Conservation (phyloP, 1,140 invertebrate species). For the Anastatus disparis region DNA sequence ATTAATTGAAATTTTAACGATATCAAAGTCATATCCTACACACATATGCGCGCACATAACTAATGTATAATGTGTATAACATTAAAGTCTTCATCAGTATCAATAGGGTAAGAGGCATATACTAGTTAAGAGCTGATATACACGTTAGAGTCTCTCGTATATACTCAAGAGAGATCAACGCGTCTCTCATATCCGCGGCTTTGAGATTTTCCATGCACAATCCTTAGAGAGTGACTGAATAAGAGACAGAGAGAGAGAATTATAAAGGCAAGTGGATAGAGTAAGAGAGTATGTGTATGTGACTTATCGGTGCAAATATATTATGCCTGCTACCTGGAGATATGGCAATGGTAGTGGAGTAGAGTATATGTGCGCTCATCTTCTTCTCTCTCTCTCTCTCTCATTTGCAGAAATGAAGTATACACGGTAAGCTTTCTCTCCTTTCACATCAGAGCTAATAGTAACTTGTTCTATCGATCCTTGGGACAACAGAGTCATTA, state of each 20-base stretch:
- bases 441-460: background rate
- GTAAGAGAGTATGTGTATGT: too few species aligned
- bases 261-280: too few species aligned
- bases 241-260: too few species aligned
- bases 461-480: conserved; percentile 47
- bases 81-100: conserved; percentile 5
- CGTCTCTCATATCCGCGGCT: background rate
- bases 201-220: too few species aligned
- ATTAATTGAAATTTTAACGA: too few species aligned
- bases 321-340: conserved; percentile 12
- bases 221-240: too few species aligned
- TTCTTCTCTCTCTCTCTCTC: too few species aligned
- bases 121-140: conserved; percentile 16
- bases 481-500: conserved; percentile 53
- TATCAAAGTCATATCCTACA: too few species aligned
- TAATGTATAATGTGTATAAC: too few species aligned
- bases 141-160: too few species aligned
- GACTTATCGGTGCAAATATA: conserved; percentile 34
- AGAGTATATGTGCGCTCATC: too few species aligned
- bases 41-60: background rate
- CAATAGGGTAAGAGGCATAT: background rate
- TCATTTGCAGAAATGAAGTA: conserved; percentile 2
- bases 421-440: background rate
- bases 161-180: conserved; percentile 12
- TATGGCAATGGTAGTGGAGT: too few species aligned